Evolutionary conservation across 2,113 vertebrate species (phyloP), one percentile per base, ranked within the genome.

Genomic region (Oreochromis niloticus): DNA sequence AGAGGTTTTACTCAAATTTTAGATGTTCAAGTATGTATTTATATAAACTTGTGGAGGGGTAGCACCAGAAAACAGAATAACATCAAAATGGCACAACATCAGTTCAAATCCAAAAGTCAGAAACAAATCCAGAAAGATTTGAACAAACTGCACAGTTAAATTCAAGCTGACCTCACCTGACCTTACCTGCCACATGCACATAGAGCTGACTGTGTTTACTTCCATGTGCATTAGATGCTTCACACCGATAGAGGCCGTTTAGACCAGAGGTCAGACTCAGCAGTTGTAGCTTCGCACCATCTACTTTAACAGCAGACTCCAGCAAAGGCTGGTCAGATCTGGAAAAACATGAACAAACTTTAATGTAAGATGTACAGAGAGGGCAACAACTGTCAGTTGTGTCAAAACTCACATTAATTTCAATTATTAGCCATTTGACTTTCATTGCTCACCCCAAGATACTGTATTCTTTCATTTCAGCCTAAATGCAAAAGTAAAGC

Each of bases 241-340:
- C 48, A 86, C 96, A 96, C 24, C 63, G 52, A 50, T 95, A 95
- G 11, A 94, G 7, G 16, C 93, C 94, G 12, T 57, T 90, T 22
- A 95, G 50, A 6, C 90, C 68, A 30, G 88, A 6, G 2, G 36
- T 63, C 6, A 6, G 36, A 7, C 4, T 85, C 11, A 30, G 2
- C 22, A 95, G 82, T 12, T 46, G 16, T 3, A 96, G 66, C 1
- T 2, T 83, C 68, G 68, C 54, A n/a, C 52, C 91, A 1, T 91
- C 52, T 3, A 11, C 32, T 46, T 14, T 88, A 19, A 93, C 84
- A n/a, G 10, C 86, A 54, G 85, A 59, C 13, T 41, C 14, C 27
- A 81, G 83, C 73, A 30, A 48, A 3, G 22, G 0, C 10, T 57
- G 6, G 7, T 10, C 80, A 14, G 12, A 1, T 34, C 94, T 95